phyloP scores from a whole-genome alignment of 1,140 invertebrate genomes.

The Chironomus tepperi region DNA sequence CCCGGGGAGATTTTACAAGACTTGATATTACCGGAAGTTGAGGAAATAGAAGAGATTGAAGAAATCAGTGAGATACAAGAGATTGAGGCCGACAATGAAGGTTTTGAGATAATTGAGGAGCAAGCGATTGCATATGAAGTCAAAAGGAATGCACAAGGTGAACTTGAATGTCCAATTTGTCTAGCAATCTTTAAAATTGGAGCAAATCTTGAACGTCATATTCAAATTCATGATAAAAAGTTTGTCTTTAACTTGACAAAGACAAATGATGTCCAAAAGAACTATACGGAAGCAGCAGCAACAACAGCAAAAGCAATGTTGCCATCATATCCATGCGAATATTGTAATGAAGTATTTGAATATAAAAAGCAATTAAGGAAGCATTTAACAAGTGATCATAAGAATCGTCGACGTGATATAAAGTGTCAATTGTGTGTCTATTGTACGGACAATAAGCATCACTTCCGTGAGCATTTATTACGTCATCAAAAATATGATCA shows the following conservation, averaged over 20 bases:
- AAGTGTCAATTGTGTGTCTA: background rate
- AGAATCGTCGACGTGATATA: background rate
- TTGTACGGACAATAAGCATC: background rate
- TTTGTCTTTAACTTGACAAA: background rate
- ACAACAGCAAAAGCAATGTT: background rate
- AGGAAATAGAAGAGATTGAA: background rate
- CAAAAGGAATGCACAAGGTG: background rate
- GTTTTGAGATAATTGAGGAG: constrained; percentile 7
- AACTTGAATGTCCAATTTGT: background rate
- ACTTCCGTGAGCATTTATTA: background rate
- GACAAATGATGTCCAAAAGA: background rate
- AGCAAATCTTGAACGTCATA: background rate
- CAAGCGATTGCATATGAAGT: background rate
- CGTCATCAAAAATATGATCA: background rate
- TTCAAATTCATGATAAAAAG: constrained; percentile 2
- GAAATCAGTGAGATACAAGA: background rate
- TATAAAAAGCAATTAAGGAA: background rate
- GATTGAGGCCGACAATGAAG: background rate
- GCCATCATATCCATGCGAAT: background rate
- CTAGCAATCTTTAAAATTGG: background rate
- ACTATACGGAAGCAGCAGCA: background rate
- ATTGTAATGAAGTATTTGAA: background rate
- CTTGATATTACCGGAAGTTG: background rate
- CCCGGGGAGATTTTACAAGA: background rate
- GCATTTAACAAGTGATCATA: background rate